These are phyloP conservation scores for Ophonus ardosiacus DNA, from an alignment of 2,888 invertebrate species.

Conservation along the genomic window DNA sequence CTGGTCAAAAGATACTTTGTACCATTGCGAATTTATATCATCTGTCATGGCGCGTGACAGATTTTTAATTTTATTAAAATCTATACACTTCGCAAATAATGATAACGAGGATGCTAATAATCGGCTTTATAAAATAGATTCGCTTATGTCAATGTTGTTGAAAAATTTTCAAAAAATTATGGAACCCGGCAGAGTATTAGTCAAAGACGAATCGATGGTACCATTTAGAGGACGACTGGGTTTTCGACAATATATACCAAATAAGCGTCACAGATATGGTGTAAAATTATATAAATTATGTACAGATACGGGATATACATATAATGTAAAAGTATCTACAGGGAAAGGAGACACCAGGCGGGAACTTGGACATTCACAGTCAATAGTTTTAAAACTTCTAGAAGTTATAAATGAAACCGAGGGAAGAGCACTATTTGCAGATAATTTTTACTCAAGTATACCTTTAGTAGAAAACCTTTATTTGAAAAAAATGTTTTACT, in stretches of 20 bases:
- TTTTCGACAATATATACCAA: neutral
- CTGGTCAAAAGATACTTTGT: no score
- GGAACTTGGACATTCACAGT: neutral
- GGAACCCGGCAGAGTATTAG: neutral
- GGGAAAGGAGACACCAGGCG: neutral
- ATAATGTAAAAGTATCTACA: neutral
- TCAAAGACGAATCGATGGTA: conserved; percentile 2
- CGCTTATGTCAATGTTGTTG: no score
- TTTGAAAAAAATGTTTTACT: neutral
- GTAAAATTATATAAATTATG: conserved; percentile 8
- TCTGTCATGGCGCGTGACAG: no score
- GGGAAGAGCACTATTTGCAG: neutral
- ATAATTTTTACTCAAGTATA: conserved; percentile 7
- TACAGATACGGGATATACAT: conserved; percentile 2
- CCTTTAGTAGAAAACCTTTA: neutral
- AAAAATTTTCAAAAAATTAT: no score
- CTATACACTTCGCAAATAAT: no score
- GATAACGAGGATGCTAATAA: no score
- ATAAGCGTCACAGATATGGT: neutral
- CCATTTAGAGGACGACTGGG: neutral
- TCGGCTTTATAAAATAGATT: no score
- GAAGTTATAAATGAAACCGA: neutral
- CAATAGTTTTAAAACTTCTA: neutral
- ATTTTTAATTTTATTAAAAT: no score
- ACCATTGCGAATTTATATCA: no score